phyloP scores from a whole-genome alignment of 2,797 vertebrate species.

The Sebastes variabilis region DNA sequence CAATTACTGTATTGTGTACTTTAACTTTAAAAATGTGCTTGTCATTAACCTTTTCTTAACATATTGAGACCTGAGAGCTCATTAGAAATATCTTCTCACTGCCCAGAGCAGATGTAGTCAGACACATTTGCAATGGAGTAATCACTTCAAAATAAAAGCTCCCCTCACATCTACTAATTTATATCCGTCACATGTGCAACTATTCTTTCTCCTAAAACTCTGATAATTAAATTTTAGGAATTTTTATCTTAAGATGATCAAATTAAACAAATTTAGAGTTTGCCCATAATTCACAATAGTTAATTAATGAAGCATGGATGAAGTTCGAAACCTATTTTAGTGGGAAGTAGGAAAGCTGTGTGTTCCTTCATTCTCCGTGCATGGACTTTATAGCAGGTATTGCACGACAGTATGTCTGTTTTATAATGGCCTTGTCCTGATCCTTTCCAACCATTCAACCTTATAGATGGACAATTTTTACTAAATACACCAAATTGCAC shows the following conservation, averaged over 20 bases:
- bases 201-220: not conserved
- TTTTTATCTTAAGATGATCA: too few species aligned
- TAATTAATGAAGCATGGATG: not conserved
- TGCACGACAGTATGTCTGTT: not conserved
- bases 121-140: not conserved
- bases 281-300: not conserved
- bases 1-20: not conserved
- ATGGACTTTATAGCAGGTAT: too few species aligned
- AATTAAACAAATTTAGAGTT: too few species aligned
- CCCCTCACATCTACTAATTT: not conserved
- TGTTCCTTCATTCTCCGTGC: too few species aligned
- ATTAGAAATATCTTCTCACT: not conserved
- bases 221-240: fast-evolving
- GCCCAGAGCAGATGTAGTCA: not conserved
- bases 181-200: not conserved
- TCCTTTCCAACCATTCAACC: not conserved
- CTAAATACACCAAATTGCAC: not conserved
- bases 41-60: not conserved
- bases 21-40: not conserved
- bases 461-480: not conserved
- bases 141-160: not conserved
- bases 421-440: not conserved
- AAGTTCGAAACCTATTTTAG: not conserved
- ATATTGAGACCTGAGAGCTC: not conserved
- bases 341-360: too few species aligned